Base-by-base conservation (phyloP, 2,888 invertebrate species). In the Cylindroiulus punctatus region DNA sequence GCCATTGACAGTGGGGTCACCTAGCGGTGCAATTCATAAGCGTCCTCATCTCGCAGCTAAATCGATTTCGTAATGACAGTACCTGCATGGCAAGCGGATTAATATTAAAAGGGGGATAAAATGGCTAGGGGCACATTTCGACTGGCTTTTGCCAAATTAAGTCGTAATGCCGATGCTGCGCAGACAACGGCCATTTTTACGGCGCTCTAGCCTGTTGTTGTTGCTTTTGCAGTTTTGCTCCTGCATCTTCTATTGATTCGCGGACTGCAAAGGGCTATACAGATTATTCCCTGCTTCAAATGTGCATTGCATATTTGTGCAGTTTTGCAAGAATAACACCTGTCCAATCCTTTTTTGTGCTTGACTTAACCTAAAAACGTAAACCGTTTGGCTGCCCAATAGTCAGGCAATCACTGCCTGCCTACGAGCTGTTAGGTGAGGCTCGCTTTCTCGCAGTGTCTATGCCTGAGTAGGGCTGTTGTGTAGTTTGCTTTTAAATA, bases 121-220 rank as follows among this genome's bases (percentile, higher is more conserved):
- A 65, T 65, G 57, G 57, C 22, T 65, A 8, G 57, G 22, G 57
- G 57, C 57, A 65, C 22, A 26, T 65, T 65, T 65, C 57, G 22
- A n/a, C 57, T 65, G 22, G 57, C 57, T 65, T 65, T 65, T 65
- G 57, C 57, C 22, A 65, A 65, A 65, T 65, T 65, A 65, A 65
- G 57, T 65, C 57, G 57, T 65, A 65, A 65, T 65, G 26, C 22
- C 57, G 22, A 65, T 19, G 22, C 52, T n/a, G 57, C 57, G n/a
- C 8, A 22, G 57, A 65, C 57, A 65, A 65, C 57, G 57, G 22
- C 22, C 22, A 26, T 65, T 52, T 52, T 22, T 65, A 65, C 57
- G 57, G 57, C 22, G 57, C 57, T 65, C 57, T 26, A 65, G 19
- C n/a, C 5, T 22, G 19, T 22, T 65, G 4, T 22, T 65, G 22